These are phyloP conservation scores for Erpornis zantholeuca DNA, from an alignment of 2,113 vertebrate species.

Conservation along the genomic window DNA sequence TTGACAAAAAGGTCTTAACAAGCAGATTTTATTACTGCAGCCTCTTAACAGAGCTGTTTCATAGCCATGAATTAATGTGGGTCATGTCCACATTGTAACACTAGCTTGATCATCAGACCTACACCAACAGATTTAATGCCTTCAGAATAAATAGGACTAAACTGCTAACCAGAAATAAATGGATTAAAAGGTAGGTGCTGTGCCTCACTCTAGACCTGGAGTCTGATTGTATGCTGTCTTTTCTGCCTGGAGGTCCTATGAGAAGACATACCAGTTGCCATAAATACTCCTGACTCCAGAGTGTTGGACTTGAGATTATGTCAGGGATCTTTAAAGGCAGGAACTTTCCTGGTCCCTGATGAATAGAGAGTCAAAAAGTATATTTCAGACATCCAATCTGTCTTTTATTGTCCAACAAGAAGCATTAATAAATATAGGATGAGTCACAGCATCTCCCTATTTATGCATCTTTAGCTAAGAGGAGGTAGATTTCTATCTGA, in stretches of 20 bases:
- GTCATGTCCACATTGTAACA: background rate
- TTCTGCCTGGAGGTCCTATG: background rate
- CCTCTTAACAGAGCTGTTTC: background rate
- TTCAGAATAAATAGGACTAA: background rate
- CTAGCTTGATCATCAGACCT: background rate
- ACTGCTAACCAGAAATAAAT: background rate
- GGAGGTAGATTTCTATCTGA: slow-evolving; percentile 19
- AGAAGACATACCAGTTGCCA: background rate
- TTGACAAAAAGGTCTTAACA: background rate
- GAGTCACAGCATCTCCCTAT: slow-evolving; percentile 1
- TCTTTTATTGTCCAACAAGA: background rate
- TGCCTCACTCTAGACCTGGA: background rate
- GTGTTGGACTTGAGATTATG: background rate
- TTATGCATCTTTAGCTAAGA: background rate
- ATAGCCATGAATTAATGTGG: background rate
- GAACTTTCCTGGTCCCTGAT: background rate
- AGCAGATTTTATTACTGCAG: background rate
- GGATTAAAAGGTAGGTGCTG: background rate
- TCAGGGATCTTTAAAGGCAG: background rate
- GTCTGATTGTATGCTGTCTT: background rate
- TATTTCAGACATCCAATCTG: background rate
- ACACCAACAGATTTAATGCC: background rate
- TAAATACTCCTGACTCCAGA: background rate
- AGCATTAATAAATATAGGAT: background rate
- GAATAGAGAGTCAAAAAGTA: background rate